phyloP scores from a whole-genome alignment of 2,797 vertebrate species.

The Anas capensis region DNA sequence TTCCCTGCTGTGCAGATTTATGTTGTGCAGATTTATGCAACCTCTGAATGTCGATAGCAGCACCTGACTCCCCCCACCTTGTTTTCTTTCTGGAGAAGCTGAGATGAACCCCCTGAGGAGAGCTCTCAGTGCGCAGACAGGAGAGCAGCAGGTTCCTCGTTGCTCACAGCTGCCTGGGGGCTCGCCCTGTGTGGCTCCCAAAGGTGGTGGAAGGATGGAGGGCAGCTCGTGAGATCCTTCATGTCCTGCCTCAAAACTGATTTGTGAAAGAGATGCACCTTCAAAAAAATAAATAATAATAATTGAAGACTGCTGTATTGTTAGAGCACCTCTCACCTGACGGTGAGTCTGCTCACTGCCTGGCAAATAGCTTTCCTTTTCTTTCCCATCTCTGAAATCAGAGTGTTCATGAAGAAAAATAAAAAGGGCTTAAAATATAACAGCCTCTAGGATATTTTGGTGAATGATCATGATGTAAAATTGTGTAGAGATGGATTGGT shows the following conservation, averaged over 20 bases:
- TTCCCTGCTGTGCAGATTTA: neutral
- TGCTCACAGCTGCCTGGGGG: neutral
- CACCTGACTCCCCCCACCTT: neutral
- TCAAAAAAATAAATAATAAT: too few relatives aligned
- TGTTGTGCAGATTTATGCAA: neutral
- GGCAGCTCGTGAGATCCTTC: neutral
- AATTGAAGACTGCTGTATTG: neutral
- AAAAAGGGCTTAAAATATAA: constrained; percentile 21
- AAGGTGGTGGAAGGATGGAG: neutral
- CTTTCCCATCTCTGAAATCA: constrained; percentile 10
- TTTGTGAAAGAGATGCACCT: neutral
- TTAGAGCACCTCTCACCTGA: neutral
- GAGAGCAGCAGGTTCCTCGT: neutral
- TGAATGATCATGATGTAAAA: neutral
- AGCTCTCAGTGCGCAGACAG: neutral
- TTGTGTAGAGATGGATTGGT: neutral
- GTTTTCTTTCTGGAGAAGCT: neutral
- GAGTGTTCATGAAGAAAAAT: constrained; percentile 37
- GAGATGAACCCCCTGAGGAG: neutral
- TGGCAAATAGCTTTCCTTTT: neutral
- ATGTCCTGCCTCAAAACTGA: neutral
- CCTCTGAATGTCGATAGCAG: neutral
- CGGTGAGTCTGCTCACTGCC: neutral
- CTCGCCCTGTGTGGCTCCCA: neutral
- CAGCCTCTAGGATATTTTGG: constrained; percentile 9